phyloP scores from a whole-genome alignment of 2,888 invertebrate genomes.

The Taenaris catops region DNA sequence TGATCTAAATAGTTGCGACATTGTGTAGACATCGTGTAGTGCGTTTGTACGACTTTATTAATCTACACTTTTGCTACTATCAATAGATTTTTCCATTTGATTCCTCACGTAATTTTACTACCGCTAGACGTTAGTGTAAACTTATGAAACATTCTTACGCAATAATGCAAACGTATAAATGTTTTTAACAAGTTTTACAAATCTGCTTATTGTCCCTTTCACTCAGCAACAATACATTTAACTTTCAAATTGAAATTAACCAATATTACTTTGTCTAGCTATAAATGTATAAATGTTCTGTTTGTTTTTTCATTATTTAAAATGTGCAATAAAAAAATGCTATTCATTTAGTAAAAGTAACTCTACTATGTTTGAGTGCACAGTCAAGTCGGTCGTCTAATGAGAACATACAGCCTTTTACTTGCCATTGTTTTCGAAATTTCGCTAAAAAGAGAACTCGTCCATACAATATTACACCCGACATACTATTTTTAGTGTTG shows the following conservation, averaged over 20 bases:
- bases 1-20: constrained; percentile 79
- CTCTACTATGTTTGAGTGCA: constrained; percentile 34
- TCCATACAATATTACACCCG: constrained; percentile 1
- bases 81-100: constrained; percentile 1
- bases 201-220: constrained; percentile 14
- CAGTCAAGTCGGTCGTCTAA: constrained; percentile 41
- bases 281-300: too few relatives aligned
- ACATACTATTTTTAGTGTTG: too few relatives aligned
- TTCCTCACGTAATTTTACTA: constrained; percentile 9
- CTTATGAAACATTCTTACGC: constrained; percentile 16
- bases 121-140: constrained; percentile 17
- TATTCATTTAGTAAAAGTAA: constrained; percentile 50
- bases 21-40: constrained; percentile 62
- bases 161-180: constrained; percentile 10
- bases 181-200: constrained; percentile 13
- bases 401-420: constrained; percentile 25
- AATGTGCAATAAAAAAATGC: constrained; percentile 6
- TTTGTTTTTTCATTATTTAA: too few relatives aligned
- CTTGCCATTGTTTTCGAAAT: constrained; percentile 22
- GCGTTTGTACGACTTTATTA: constrained; percentile 45
- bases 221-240: constrained; percentile 6
- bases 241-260: too few relatives aligned
- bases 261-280: too few relatives aligned
- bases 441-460: constrained; percentile 15
- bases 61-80: constrained; percentile 23